phyloP scores from a whole-genome alignment of 2,888 invertebrate genomes.

The Drosophila longiperda region DNA sequence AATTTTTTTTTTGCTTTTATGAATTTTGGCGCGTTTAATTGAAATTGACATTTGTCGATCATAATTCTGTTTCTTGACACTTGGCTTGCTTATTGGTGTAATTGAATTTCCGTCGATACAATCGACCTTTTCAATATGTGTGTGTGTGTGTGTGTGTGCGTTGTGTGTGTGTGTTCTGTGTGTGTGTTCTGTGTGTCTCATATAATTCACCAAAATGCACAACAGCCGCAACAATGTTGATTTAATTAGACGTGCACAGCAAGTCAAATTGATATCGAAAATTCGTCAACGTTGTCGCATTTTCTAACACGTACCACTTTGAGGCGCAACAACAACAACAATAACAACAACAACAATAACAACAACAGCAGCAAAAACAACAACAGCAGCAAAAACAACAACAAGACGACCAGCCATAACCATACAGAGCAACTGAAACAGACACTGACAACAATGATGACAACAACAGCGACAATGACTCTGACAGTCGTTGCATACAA shows the following conservation, averaged over 20 bases:
- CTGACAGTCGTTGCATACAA: constrained; percentile 23
- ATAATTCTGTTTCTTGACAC: constrained; percentile 62
- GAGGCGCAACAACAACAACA: constrained; percentile 15
- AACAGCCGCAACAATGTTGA: constrained; percentile 55
- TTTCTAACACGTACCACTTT: constrained; percentile 41
- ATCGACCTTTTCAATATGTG: constrained; percentile 31
- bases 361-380: constrained; percentile 4
- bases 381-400: constrained; percentile 6
- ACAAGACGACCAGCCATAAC: constrained; percentile 7
- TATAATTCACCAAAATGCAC: constrained; percentile 29
- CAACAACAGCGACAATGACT: constrained; percentile 35
- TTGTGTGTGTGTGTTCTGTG: not conserved
- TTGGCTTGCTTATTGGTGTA: constrained; percentile 61
- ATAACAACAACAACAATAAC: not conserved
- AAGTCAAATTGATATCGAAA: constrained; percentile 56
- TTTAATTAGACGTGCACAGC: constrained; percentile 69
- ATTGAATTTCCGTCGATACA: constrained; percentile 62
- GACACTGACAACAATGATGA: constrained; percentile 32
- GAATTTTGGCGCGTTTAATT: constrained; percentile 61
- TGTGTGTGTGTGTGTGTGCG: not conserved
- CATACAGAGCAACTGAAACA: constrained; percentile 18
- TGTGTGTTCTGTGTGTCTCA: not conserved
- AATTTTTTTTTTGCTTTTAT: constrained; percentile 14
- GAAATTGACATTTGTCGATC: constrained; percentile 63
- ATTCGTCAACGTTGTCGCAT: constrained; percentile 40